phyloP scores from a whole-genome alignment of 2,113 vertebrate genomes.

The Alexandromys fortis region DNA sequence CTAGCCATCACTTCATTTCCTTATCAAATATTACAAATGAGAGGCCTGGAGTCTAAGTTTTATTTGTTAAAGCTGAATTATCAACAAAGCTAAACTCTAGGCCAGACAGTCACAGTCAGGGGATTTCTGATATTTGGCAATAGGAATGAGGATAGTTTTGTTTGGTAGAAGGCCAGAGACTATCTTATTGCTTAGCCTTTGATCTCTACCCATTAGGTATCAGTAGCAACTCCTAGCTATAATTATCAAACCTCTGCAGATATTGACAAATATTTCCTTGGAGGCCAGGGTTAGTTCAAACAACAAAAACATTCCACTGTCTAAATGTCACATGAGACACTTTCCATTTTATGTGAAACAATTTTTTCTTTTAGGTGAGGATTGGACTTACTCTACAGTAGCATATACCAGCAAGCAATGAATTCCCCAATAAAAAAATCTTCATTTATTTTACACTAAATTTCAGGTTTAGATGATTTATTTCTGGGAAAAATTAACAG shows the following conservation, averaged over 20 bases:
- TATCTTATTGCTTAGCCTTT: neutral
- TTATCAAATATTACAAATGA: neutral
- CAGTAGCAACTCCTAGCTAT: neutral
- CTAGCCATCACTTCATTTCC: neutral
- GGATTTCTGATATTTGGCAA: neutral
- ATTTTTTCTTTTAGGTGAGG: neutral
- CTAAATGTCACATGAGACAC: neutral
- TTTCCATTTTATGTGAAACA: neutral
- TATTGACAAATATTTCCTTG: neutral
- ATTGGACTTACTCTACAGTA: neutral
- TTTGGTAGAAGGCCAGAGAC: too few relatives aligned
- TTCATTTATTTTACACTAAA: neutral
- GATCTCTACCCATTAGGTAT: neutral
- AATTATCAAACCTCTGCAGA: neutral
- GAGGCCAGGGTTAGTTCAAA: neutral
- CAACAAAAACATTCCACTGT: neutral
- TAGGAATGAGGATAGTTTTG: neutral
- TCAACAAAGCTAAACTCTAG: neutral
- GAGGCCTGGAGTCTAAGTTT: neutral
- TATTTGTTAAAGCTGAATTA: neutral
- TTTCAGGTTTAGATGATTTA: neutral
- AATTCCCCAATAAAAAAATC: neutral
- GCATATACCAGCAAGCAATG: neutral
- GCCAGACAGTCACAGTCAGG: neutral
- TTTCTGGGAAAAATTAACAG: slow-evolving; percentile 3